These are phyloP conservation scores for Ciconia nigra DNA, from an alignment of 2,797 vertebrate species.

Conservation along the genomic window DNA sequence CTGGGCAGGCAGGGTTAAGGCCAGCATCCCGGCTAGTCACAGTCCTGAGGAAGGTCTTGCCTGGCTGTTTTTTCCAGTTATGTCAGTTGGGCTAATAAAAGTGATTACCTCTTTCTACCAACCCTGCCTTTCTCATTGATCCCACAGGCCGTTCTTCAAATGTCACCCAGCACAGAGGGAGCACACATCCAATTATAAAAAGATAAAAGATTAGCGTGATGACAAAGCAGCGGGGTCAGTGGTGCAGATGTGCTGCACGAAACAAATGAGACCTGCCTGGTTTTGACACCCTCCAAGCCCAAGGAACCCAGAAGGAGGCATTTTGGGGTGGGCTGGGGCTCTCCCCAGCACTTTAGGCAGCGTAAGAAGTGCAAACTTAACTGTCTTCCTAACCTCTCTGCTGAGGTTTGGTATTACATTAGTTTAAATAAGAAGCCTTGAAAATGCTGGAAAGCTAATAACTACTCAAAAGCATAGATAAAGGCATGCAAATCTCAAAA, in stretches of 20 bases:
- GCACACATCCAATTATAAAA: conserved; percentile 24
- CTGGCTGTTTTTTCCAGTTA: conserved; percentile 14
- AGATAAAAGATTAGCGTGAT: neutral
- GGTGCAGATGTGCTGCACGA: neutral
- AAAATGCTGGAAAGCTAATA: neutral
- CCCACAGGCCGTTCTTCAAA: conserved; percentile 39
- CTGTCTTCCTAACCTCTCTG: neutral
- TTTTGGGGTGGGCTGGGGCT: neutral
- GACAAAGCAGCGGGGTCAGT: conserved; percentile 23
- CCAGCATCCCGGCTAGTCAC: neutral
- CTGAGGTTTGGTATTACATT: neutral
- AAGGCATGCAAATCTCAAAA: neutral
- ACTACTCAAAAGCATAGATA: neutral
- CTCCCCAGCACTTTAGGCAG: neutral
- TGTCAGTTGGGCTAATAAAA: conserved; percentile 35
- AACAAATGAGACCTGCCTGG: neutral
- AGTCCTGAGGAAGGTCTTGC: neutral
- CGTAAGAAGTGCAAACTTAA: neutral
- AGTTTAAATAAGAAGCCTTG: neutral
- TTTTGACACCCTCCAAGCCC: neutral
- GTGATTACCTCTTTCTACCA: conserved; percentile 27
- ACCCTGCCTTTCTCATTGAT: conserved; percentile 39
- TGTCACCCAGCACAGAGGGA: conserved; percentile 35
- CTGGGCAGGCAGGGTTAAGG: neutral
- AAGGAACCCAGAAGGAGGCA: neutral